Base-by-base conservation (phyloP, 2,797 vertebrate genomes). In the Micropoecilia bifurca region DNA sequence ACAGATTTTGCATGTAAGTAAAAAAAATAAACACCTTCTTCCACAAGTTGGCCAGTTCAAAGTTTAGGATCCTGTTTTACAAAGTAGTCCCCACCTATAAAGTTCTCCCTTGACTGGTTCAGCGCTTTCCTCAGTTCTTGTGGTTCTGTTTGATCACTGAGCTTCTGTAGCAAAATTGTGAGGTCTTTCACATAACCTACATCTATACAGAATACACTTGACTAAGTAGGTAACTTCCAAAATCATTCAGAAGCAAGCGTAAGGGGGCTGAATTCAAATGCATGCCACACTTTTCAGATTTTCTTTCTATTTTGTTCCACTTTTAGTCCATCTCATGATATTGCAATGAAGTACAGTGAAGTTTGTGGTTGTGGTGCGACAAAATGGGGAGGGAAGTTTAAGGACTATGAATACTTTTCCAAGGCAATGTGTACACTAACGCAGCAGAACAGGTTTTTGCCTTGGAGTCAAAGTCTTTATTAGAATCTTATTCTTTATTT, bases 401-500 rank as follows among this genome's bases (percentile, higher is more conserved):
- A 45, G 10, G 20, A 45, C 41, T 28, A 16, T 68, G 39, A 68
- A 41, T 68, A 41, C 18, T 22, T 41, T 20, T 41, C 3, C 18
- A 68, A 68, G 20, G 0, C 10, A 13, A 41, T n/a, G 16, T 13
- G 22, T 68, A 41, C 63, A 68, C 4, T 41, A 2, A 10, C 25
- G 36, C 12, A 4, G 9, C 36, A 68, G 86, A 90, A 86, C 77
- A 83, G 48, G 89, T 93, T 66, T 92, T 92, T 83, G 78, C 76
- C 83, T 88, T 87, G 91, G 91, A 80, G 66, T 39, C 72, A 50
- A 72, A 86, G 88, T 81, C 79, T 92, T 95, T 93, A 91, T 88
- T 87, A 82, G 80, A 90, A 87, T 90, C 90, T 90, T 80, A 81
- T 77, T 83, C 88, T 93, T 91, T 46, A 93, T 92, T 92, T 61